Base-by-base conservation (phyloP, 2,888 invertebrate genomes). In the Leptinotarsa rubiginosa region DNA sequence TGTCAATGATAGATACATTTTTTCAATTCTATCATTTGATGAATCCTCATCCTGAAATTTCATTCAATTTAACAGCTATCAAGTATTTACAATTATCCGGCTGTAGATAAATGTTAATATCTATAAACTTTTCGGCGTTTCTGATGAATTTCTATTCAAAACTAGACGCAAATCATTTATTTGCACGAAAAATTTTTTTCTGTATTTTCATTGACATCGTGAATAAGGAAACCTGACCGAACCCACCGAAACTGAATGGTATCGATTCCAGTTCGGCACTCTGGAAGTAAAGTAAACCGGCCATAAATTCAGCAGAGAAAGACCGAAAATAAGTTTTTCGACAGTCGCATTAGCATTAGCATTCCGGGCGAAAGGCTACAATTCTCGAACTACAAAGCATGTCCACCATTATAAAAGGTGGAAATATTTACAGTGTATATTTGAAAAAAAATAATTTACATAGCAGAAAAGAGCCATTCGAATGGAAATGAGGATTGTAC, bases 401-500 rank as follows among this genome's bases (percentile, higher is more conserved):
- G 84, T 84, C 83, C 81, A 80, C 84, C 82, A 83, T 84, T 85
- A 85, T 86, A 84, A 83, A 85, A 87, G 86, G 86, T 86, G 85
- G 86, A 86, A 86, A 86, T 86, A 86, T 87, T 86, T 86, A 85
- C 85, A 85, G 86, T 84, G 84, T 85, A 85, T 84, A 84, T 85
- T 85, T 81, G 82, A 83, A 83, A 86, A 85, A 85, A 85, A 85
- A 85, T 84, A 86, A 86, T 87, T 87, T 87, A 86, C 87, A 87
- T 87, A 84, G 85, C 83, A 86, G 87, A 86, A 86, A 87, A 84
- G 86, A 82, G 83, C 87, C 83, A 87, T 87, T 88, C 87, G 88
- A 83, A 88, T 88, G 87, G 86, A 87, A 88, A 88, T 88, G 83
- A 84, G 86, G 84, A 83, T 84, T 85, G 85, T 85, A 81, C 83